Evolutionary conservation across 2,797 vertebrate species (phyloP).

Genomic region (Falco berigora): DNA sequence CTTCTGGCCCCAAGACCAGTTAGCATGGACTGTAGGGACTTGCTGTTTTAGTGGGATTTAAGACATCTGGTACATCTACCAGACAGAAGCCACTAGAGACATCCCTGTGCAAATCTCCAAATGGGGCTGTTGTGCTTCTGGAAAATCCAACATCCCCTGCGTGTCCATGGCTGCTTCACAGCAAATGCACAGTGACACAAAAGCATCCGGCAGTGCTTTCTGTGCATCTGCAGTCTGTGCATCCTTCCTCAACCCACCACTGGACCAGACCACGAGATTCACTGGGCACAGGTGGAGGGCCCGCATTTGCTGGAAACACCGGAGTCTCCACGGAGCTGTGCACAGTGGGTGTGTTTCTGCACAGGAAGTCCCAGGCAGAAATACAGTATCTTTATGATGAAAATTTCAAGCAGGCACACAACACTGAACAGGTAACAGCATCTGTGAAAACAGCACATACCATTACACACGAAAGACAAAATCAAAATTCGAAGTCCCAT

Average conservation of each 20-base stretch:
- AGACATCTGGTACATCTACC: no score
- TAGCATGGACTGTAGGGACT: neutral
- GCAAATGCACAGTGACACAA: neutral
- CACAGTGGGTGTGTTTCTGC: neutral
- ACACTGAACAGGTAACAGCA: neutral
- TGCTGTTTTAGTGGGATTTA: neutral
- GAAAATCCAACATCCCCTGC: neutral
- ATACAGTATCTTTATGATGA: neutral
- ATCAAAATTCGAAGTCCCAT: neutral
- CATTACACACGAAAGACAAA: neutral
- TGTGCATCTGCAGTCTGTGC: neutral
- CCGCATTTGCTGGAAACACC: neutral
- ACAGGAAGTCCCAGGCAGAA: neutral
- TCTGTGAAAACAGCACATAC: neutral
- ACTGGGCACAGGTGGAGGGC: accelerated
- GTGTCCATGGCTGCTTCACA: neutral
- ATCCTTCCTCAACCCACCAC: neutral
- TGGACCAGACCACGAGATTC: neutral
- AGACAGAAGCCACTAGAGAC: neutral
- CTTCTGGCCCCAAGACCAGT: neutral
- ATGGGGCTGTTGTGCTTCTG: neutral
- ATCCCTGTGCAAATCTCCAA: neutral
- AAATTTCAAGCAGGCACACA: neutral
- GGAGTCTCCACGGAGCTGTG: neutral
- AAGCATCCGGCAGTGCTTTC: accelerated